Conservation (phyloP, 1,140 invertebrate species). For the Drosophila truncata region DNA sequence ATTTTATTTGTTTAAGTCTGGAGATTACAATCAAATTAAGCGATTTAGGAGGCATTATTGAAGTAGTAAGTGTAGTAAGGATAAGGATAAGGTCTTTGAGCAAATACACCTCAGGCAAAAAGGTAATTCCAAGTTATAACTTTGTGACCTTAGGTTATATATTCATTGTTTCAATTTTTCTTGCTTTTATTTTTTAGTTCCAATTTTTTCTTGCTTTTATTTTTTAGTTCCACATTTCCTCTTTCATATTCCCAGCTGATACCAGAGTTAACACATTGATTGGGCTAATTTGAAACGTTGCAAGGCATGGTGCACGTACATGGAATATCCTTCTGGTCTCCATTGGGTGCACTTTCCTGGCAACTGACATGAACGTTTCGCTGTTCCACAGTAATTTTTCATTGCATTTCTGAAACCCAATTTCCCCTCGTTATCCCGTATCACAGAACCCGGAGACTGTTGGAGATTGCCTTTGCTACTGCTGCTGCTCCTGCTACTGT, state of each 20-base stretch:
- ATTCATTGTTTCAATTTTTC: not conserved
- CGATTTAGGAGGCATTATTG: not conserved
- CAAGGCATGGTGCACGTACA: slow-evolving; percentile 15
- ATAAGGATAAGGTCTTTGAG: not conserved
- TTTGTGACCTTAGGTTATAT: not conserved
- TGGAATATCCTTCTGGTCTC: not conserved
- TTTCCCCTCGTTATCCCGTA: slow-evolving; percentile 27
- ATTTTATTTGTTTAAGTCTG: slow-evolving; percentile 16
- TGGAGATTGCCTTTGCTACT: slow-evolving; percentile 1
- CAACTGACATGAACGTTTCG: slow-evolving; percentile 18
- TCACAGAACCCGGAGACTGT: slow-evolving; percentile 47
- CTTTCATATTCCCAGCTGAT: slow-evolving; percentile 9
- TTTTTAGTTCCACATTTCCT: not conserved
- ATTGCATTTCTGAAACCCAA: slow-evolving; percentile 46
- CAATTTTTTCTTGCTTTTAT: not conserved
- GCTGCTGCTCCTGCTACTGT: not conserved
- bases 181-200: not conserved
- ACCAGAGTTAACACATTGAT: slow-evolving; percentile 22
- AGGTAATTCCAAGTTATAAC: not conserved
- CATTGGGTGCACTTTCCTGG: slow-evolving; percentile 7
- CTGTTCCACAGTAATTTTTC: slow-evolving; percentile 33
- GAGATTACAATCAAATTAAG: slow-evolving; percentile 18
- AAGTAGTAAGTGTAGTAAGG: not conserved
- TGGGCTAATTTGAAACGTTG: slow-evolving; percentile 10
- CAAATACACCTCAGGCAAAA: not conserved